These are phyloP conservation scores for Pangasius larnaudii DNA, from an alignment of 2,797 vertebrate species.

Conservation along the genomic window DNA sequence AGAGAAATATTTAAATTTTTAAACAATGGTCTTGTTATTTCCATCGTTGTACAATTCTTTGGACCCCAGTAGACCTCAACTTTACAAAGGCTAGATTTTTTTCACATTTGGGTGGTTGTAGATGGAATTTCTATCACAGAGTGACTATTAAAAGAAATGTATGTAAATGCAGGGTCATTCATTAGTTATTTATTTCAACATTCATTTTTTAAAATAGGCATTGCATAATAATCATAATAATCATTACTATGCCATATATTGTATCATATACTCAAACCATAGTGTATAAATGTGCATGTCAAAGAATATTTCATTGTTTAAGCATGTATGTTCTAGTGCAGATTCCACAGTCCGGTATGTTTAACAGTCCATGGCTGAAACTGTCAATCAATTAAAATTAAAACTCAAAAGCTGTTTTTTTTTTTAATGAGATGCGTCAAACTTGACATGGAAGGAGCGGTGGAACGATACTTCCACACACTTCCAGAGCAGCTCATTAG, in stretches of 20 bases:
- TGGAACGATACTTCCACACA: not conserved
- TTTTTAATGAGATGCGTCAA: constrained; percentile 10
- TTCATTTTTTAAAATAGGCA: not conserved
- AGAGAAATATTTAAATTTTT: not conserved
- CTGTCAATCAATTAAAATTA: constrained; percentile 11
- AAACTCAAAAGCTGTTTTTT: not conserved
- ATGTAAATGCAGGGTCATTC: not conserved
- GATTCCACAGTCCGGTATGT: not conserved
- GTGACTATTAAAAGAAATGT: not conserved
- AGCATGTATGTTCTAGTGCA: not conserved
- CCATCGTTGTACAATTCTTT: not conserved
- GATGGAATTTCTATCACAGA: not conserved
- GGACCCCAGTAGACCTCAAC: not conserved
- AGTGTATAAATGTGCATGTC: not conserved
- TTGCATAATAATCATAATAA: not conserved
- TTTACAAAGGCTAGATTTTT: not conserved
- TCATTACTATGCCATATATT: not conserved
- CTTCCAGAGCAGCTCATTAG: constrained; percentile 30
- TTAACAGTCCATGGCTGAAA: constrained; percentile 3
- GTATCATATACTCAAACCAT: too few species aligned
- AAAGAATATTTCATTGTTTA: constrained; percentile 3
- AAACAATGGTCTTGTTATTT: not conserved
- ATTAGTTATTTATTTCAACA: constrained; percentile 24
- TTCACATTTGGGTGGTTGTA: not conserved
- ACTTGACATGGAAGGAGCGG: not conserved